Evolutionary conservation across 64 coral and sea anemone genomes (phyloP).

Genomic region (Porites lutea): DNA sequence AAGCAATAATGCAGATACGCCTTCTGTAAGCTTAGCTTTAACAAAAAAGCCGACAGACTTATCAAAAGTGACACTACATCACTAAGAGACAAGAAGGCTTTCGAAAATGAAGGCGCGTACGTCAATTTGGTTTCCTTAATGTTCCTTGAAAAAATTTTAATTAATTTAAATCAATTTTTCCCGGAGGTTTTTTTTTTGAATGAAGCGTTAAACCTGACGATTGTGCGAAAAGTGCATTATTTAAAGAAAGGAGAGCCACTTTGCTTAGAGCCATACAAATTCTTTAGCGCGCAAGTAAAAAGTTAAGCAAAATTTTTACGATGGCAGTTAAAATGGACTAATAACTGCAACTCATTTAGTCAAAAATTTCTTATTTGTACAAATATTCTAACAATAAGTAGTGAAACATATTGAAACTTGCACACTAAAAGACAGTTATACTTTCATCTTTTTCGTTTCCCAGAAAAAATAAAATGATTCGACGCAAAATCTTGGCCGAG

Average conservation of each 20-base stretch:
- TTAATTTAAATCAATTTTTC: slow-evolving; percentile 12
- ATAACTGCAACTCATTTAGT: slow-evolving; percentile 7
- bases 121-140: neutral
- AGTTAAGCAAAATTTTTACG: neutral
- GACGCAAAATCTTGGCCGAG: no score
- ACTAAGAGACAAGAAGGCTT: neutral
- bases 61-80: slow-evolving; percentile 24
- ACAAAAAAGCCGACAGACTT: slow-evolving; percentile 24
- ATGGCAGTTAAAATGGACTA: neutral
- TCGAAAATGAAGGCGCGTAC: neutral
- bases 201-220: neutral
- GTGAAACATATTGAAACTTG: neutral
- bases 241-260: neutral
- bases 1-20: slow-evolving; percentile 1
- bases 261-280: slow-evolving; percentile 10
- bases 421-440: neutral
- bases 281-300: neutral
- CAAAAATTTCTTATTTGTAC: neutral
- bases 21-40: slow-evolving; percentile 24
- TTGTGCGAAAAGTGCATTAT: neutral
- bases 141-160: slow-evolving; percentile 5
- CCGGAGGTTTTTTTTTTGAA: neutral
- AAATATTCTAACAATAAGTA: neutral
- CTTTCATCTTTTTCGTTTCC: neutral
- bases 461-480: no score